Base-by-base conservation (phyloP, 2,888 invertebrate genomes). In the Laspeyria flexula region DNA sequence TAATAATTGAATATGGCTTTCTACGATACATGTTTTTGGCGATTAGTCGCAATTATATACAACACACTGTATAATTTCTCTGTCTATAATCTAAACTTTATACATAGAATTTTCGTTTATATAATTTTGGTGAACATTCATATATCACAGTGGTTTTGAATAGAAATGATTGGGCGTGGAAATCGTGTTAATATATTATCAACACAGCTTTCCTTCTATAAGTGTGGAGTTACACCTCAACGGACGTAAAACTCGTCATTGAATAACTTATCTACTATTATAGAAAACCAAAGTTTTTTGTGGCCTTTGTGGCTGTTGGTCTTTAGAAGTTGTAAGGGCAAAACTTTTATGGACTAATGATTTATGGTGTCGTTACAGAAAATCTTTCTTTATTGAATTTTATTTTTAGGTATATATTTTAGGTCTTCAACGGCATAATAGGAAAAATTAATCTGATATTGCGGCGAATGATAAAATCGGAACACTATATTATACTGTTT, bases 1-100 rank as follows among this genome's bases (percentile, higher is more conserved):
- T 49, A 41, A 55, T 63, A 41, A 51, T 66, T 59, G 66, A 67
- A 53, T 53, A 49, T 55, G 39, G 43, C 51, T 63, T 66, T 70
- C 64, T 63, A 54, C 35, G 31, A 42, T 31, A 33, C 43, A 46
- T 51, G 43, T 53, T 62, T 61, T 60, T 48, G 34, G 30, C 40
- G 47, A 70, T 67, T 69, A 57, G 33, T 33, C 29, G 31, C 65
- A 60, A 64, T 64, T 65, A 67, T 47, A 27, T 37, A 38, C 34
- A 6, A 21, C 4, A n/a, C 12, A 21, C 13, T 21, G 10, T 43
- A 23, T 50, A 21, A 50, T 35, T 40, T 44, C 7, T 12, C 29
- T 33, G 29, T 25, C 34, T 40, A 13, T 35, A 23, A 44, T 3
- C 13, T 40, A 40, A 34, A 35, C 12, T 30, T 9, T 18, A 23